Evolutionary conservation across 2,888 invertebrate genomes (phyloP), one percentile per base, ranked within the genome.

Genomic region (Drosophila kokeensis): DNA sequence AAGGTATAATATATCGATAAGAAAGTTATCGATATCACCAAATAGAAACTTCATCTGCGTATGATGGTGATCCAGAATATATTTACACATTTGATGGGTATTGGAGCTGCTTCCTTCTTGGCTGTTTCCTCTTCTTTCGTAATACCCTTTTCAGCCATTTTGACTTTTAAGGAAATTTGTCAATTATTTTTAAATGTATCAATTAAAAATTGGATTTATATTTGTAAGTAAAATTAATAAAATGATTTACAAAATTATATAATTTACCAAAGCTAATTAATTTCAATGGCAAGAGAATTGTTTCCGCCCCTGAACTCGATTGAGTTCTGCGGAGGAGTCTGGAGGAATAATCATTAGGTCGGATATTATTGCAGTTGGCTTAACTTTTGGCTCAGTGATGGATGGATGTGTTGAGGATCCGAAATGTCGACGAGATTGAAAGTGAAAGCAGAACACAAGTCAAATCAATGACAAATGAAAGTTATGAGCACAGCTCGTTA

Each of bases 381-480:
- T 49, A 36, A 48, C 45, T 70, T 71, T 48, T 29, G 50, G 45
- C 34, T 18, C 53, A 54, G 58, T 52, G 73, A 60, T 53, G 42
- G 73, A 60, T 53, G 42, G 36, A 45, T 64, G 30, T 45, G 38
- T 15, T 32, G 24, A 15, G 57, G 48, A 45, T 61, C n/a, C 34
- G 21, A 15, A 57, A 53, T 74, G 61, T 58, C 69, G 75, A 15
- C 36, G n/a, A 69, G 69, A 74, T 69, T 57, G 52, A 30, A 49
- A 42, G 36, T 52, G 13, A 32, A 49, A 13, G 29, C 29, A 13
- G 13, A 13, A 27, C 32, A 27, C 15, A 48, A 24, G 45, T 24
- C 45, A 57, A 67, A 63, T 63, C 75, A 77, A 79, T 77, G 77
- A 70, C 74, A 78, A 78, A 73, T 78, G 74, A 77, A 70, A 73